Base-by-base conservation (phyloP, 1,140 invertebrate species). In the Aphaenogaster ashmeadi region DNA sequence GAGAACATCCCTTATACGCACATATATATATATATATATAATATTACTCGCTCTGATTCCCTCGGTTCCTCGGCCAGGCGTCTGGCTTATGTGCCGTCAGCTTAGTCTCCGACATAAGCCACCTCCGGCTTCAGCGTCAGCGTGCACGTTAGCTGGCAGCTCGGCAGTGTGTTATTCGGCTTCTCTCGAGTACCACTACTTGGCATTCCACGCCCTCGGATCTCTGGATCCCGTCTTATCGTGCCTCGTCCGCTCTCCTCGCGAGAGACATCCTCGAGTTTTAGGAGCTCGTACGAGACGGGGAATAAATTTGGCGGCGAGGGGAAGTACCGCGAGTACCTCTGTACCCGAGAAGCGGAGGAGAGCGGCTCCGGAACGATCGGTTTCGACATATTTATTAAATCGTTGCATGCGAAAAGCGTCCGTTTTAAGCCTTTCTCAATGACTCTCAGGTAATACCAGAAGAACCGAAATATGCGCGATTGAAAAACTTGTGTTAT, bases 161-260 rank as follows among this genome's bases (percentile, higher is more conserved):
- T 11, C 27, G 27, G 71, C 54, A 18, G 41, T 13, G 47, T 80
- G 47, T 80, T 87, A 71, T 71, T 71, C 36, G 85, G 62, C 27
- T 71, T 50, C 27, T 33, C 66, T 85, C 75, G 33, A 90, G 86
- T 90, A 69, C 60, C 36, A 50, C 80, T 72, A 77, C 87, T 91
- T 88, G 86, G 62, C 89, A 91, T 91, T 90, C 89, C 89, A 86
- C 60, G 86, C 75, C 69, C 52, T 75, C 72, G 66, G 81, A 79
- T 84, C 71, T 81, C 71, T 38, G 67, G 78, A 62, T 84, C 44
- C 60, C 56, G 27, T 79, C 58, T 79, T 79, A 79, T 79, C 77
- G 60, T 44, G 74, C 2, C 69, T 27, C 27, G 38, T n/a, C 13
- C 27, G 44, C 21, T 7, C 50, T 62, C 21, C 47, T 13, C 62